phyloP scores from a whole-genome alignment of 2,113 vertebrate species.

The Laterallus jamaicensis region DNA sequence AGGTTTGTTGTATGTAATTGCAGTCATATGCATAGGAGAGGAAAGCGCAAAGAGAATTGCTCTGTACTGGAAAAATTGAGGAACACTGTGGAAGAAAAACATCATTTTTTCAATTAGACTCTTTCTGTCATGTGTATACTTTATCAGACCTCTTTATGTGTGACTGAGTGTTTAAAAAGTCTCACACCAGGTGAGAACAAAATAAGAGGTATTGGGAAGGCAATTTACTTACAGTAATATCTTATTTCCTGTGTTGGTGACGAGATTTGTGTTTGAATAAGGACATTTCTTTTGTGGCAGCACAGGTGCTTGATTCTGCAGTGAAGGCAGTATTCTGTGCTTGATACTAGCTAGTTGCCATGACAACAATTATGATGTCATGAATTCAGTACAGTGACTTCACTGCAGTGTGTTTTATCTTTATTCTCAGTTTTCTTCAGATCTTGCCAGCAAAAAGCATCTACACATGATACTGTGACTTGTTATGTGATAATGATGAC shows the following conservation, averaged over 20 bases:
- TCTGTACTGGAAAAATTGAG: not conserved
- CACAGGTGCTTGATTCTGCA: constrained; percentile 44
- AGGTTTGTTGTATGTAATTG: not conserved
- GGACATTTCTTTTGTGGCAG: constrained; percentile 47
- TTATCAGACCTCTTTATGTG: not conserved
- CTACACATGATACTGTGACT: not conserved
- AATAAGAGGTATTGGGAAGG: not conserved
- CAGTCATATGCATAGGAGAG: not conserved
- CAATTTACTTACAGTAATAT: not conserved
- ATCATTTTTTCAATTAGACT: constrained; percentile 5
- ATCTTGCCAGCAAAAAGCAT: not conserved
- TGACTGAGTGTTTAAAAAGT: not conserved
- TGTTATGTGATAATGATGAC: not conserved
- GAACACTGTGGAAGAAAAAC: not conserved
- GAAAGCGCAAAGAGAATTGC: not conserved
- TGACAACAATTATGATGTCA: constrained; percentile 69
- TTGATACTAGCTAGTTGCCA: constrained; percentile 44
- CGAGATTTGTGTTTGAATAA: constrained; percentile 37
- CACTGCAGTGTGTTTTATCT: constrained; percentile 62
- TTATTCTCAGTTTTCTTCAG: constrained; percentile 1
- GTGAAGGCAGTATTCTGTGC: constrained; percentile 33
- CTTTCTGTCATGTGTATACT: not conserved
- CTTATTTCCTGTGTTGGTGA: constrained; percentile 25
- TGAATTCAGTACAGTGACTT: constrained; percentile 64
- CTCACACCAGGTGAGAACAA: constrained; percentile 3